Percentiles rank a stretch among this genome's conserved stretches.
Conservation (phyloP, 2,888 invertebrate species). For the Ornithoptera alexandrae region DNA sequence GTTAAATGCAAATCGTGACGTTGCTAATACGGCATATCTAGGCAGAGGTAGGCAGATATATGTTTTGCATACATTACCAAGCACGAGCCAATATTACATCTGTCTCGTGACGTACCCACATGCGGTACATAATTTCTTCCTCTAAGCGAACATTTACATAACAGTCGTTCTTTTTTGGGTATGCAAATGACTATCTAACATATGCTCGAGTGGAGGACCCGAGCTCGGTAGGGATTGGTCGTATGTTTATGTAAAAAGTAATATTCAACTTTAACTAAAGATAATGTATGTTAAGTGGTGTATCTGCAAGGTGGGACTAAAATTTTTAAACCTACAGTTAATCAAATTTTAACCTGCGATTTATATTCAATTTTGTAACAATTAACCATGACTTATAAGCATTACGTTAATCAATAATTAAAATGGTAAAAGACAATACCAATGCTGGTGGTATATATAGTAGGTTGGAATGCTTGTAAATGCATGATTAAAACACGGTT, state of each 20-base stretch:
- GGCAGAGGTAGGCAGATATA: conserved; percentile 26
- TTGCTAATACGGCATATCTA: conserved; percentile 32
- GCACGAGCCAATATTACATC: conserved; percentile 38
- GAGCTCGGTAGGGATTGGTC: conserved; percentile 28
- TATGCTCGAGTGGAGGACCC: conserved; percentile 30
- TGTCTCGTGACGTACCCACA: conserved; percentile 33
- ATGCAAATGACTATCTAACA: conserved; percentile 38
- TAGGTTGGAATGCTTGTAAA: no score
- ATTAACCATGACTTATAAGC: no score
- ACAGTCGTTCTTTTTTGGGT: conserved; percentile 39
- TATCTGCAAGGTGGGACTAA: neutral
- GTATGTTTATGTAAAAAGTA: conserved; percentile 43
- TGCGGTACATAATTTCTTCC: conserved; percentile 31
- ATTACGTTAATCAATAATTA: neutral
- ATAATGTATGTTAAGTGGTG: conserved; percentile 12
- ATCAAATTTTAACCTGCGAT: neutral
- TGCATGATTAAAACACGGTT: neutral
- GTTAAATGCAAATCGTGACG: conserved; percentile 41
- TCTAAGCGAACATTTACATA: conserved; percentile 32
- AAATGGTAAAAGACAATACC: neutral
- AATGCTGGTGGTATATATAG: neutral
- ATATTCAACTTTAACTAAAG: conserved; percentile 11
- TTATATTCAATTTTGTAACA: neutral
- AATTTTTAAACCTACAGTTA: neutral
- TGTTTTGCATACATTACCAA: conserved; percentile 43